phyloP scores from a whole-genome alignment of 2,797 vertebrate genomes.

The Sandelia bainsii region DNA sequence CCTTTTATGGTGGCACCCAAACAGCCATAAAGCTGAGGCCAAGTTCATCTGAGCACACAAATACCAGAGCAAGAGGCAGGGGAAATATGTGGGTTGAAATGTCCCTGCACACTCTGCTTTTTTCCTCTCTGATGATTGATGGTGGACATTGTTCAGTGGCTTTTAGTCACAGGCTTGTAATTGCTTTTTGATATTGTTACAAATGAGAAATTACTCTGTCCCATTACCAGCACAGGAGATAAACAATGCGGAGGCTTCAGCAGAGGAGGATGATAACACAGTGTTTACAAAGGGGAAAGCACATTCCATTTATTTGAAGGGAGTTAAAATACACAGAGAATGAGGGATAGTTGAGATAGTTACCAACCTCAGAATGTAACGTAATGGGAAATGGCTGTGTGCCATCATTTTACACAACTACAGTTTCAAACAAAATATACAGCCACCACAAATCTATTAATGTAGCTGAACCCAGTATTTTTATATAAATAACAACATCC shows the following conservation, averaged over 20 bases:
- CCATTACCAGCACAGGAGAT: slow-evolving; percentile 77
- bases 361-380: slow-evolving; percentile 28
- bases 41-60: slow-evolving; percentile 67
- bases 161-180: slow-evolving; percentile 82
- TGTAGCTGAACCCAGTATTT: not conserved
- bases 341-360: slow-evolving; percentile 21
- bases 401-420: slow-evolving; percentile 14
- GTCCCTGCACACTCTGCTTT: slow-evolving; percentile 41
- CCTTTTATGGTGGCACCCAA: slow-evolving; percentile 60
- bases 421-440: not conserved
- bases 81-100: slow-evolving; percentile 64
- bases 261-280: slow-evolving; percentile 48
- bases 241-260: slow-evolving; percentile 74
- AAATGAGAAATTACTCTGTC: slow-evolving; percentile 83
- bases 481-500: not conserved
- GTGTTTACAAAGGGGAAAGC: slow-evolving; percentile 53
- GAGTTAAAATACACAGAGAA: slow-evolving; percentile 12
- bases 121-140: slow-evolving; percentile 79
- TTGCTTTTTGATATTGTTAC: slow-evolving; percentile 86
- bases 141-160: slow-evolving; percentile 80
- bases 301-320: slow-evolving; percentile 41
- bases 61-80: slow-evolving; percentile 60
- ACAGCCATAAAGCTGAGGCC: slow-evolving; percentile 46
- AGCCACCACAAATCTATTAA: slow-evolving; percentile 1
- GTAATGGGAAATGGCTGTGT: not conserved